These are phyloP conservation scores for Recurvirostra avosetta DNA, from an alignment of 2,113 vertebrate species.

Conservation along the genomic window DNA sequence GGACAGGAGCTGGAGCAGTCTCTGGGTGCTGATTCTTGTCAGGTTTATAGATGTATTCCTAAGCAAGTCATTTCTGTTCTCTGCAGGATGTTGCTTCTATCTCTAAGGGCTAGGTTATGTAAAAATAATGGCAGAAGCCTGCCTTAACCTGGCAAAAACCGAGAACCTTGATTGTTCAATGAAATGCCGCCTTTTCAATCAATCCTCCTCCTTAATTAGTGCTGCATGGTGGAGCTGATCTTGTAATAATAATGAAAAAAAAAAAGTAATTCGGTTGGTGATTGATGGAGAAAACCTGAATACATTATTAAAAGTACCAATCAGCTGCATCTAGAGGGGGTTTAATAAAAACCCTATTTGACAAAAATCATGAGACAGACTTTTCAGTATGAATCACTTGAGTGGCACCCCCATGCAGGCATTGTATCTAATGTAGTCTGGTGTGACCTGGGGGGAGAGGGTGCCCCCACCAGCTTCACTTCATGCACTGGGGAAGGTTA, in stretches of 20 bases:
- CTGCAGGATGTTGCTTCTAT: conserved; percentile 62
- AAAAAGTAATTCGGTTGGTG: not conserved
- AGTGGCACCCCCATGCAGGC: not conserved
- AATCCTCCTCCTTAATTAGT: conserved; percentile 24
- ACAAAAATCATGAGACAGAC: not conserved
- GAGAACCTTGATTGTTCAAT: not conserved
- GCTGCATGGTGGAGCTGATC: not conserved
- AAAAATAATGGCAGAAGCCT: conserved; percentile 52
- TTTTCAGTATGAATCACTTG: not conserved
- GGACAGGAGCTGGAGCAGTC: conserved; percentile 52
- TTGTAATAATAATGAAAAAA: conserved; percentile 7
- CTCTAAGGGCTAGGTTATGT: conserved; percentile 50
- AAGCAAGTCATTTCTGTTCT: conserved; percentile 60
- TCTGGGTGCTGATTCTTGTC: conserved; percentile 69
- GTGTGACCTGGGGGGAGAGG: not conserved
- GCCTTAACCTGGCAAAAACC: conserved; percentile 16
- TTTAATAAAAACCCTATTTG: not conserved
- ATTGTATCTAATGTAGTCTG: not conserved
- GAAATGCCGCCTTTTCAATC: not conserved
- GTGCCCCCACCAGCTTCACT: not conserved
- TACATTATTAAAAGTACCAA: not conserved
- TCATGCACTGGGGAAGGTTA: not conserved
- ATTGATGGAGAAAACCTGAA: conserved; percentile 12
- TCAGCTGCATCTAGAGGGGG: not conserved
- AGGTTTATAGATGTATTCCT: conserved; percentile 68